Conservation (phyloP, 2,888 invertebrate genomes). For the Anorthoa munda region DNA sequence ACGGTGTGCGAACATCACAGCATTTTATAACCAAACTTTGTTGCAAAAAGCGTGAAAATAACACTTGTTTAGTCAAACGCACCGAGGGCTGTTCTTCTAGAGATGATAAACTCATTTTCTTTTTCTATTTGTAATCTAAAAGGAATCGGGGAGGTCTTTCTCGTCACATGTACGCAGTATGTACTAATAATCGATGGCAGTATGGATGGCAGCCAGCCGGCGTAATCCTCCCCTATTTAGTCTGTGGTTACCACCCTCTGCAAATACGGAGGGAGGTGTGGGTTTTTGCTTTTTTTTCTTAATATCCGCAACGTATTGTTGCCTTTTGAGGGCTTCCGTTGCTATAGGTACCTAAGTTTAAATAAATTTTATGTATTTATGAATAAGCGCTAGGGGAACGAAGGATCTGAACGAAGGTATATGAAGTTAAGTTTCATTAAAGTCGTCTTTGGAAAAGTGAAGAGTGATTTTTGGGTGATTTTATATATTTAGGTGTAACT, state of each 20-base stretch:
- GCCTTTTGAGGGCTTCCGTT: constrained; percentile 54
- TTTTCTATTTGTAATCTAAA: constrained; percentile 43
- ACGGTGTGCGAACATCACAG: constrained; percentile 43
- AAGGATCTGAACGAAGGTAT: background rate
- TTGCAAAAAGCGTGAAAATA: constrained; percentile 54
- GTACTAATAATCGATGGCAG: constrained; percentile 62
- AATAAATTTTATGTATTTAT: background rate
- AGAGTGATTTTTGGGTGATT: no score
- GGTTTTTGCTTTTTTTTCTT: constrained; percentile 43
- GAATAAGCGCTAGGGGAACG: background rate
- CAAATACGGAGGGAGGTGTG: constrained; percentile 55
- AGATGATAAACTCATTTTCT: constrained; percentile 67
- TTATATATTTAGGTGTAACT: no score
- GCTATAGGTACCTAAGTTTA: background rate
- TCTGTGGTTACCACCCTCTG: constrained; percentile 67
- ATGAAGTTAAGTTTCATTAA: no score
- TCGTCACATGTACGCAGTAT: constrained; percentile 49
- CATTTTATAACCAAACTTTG: constrained; percentile 45
- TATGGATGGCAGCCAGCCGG: constrained; percentile 30
- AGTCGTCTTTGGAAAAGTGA: no score
- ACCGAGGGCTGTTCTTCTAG: constrained; percentile 66
- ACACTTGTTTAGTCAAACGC: constrained; percentile 62
- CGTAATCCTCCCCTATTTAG: constrained; percentile 62
- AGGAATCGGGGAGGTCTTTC: constrained; percentile 40
- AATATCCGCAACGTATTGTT: constrained; percentile 45